Base-by-base conservation (phyloP, 1,140 invertebrate species). In the Drosophila nannoptera region DNA sequence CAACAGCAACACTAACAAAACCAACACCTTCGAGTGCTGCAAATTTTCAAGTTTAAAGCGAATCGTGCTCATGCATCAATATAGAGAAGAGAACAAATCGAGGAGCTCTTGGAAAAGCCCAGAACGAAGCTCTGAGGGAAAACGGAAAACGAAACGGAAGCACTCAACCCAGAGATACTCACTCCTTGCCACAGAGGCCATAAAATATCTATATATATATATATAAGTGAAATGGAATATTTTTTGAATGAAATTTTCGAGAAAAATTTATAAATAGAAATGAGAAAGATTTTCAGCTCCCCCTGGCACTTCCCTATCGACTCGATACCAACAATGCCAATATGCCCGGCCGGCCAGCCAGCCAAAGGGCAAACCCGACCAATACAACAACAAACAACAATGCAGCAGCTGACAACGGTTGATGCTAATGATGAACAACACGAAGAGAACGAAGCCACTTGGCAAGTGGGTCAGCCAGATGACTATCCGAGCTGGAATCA, bases 31-130 rank as follows among this genome's bases (percentile, higher is more conserved):
- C 1, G 22, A 22, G 22, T 22, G 35, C 36, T 71, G 65, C 61
- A 67, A 66, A 49, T 81, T 81, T 81, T 81, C 78, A 82, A 81
- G 78, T 81, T 82, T 81, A 82, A 81, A 74, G 52, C 73, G 67
- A 82, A 70, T 82, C 77, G 77, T 82, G 77, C 78, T 32, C 38
- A 42, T 45, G 33, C 40, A 48, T 50, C 32, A 52, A 31, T n/a
- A 64, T 33, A 11, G 29, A 43, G 40, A 43, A 42, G 40, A 22
- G 22, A 22, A 22, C 22, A 22, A 64, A 16, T 36, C 11, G 35
- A 38, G 50, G 50, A 53, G 29, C 52, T 38, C 29, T 0, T 35
- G 5, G 7, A 22, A 31, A 9, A 65, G 58, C 22, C 3, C 6
- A 78, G 71, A 78, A 74, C 66, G 2, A 36, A 53, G 22, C 50